These are phyloP conservation scores for Halisarca cf. caerulea DNA, from an alignment of 37 sponge, comb jelly and placozoan species.

Conservation along the genomic window DNA sequence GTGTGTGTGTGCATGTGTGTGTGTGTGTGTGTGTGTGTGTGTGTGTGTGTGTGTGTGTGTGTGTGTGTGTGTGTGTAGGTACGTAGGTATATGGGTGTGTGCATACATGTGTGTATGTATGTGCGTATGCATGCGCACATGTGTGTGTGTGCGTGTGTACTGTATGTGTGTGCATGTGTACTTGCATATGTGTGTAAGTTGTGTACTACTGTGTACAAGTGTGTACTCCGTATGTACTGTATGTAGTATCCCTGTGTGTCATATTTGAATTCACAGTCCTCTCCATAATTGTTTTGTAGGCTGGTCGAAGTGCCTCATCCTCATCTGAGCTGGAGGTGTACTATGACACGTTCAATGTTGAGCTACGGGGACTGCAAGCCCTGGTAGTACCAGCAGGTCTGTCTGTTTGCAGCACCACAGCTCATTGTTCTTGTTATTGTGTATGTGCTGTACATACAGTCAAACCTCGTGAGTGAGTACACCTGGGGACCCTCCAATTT, in stretches of 20 bases:
- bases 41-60: not conserved
- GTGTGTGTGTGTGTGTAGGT: not conserved
- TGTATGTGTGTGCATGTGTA: not conserved
- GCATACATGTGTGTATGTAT: not conserved
- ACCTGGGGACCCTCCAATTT: no score
- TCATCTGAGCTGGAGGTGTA: slow-evolving; percentile 13
- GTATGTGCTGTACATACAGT: no score
- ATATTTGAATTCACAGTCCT: not conserved
- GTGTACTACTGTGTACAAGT: no score
- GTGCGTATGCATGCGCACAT: not conserved
- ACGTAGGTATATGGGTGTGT: no score
- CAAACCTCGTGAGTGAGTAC: no score
- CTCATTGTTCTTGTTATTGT: no score
- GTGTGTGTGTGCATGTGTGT: not conserved
- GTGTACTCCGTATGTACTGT: no score
- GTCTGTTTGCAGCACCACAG: no score
- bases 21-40: not conserved
- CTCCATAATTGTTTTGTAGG: not conserved
- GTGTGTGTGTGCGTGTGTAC: not conserved
- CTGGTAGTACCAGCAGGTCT: slow-evolving; percentile 63
- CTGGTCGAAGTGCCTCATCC: not conserved
- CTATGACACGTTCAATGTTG: slow-evolving; percentile 67
- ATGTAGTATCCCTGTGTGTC: no score
- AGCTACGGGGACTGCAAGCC: slow-evolving; percentile 68
- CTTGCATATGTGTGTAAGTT: no score